phyloP scores from a whole-genome alignment of 2,113 vertebrate genomes.

The Perca schrenkii region DNA sequence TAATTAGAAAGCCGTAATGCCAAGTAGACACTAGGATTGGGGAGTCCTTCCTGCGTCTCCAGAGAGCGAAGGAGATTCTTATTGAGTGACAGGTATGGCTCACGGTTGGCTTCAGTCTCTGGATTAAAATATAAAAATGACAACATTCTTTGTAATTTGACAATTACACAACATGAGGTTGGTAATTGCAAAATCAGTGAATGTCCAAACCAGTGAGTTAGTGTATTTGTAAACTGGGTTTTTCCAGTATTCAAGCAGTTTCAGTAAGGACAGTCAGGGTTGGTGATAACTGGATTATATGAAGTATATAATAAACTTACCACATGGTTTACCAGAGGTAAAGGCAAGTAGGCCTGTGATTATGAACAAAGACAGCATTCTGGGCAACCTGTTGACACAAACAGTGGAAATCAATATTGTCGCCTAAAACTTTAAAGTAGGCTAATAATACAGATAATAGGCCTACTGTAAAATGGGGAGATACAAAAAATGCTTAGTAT shows the following conservation, averaged over 20 bases:
- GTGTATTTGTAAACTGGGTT: slow-evolving; percentile 24
- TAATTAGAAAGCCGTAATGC: slow-evolving; percentile 88
- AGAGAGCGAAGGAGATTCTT: slow-evolving; percentile 85
- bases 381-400: slow-evolving; percentile 47
- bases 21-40: slow-evolving; percentile 91
- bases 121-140: slow-evolving; percentile 32
- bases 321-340: slow-evolving; percentile 65
- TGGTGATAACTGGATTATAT: not conserved
- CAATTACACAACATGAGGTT: not conserved
- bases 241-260: slow-evolving; percentile 11
- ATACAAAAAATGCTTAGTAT: not conserved
- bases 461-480: not conserved
- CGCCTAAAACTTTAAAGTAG: not conserved
- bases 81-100: slow-evolving; percentile 81
- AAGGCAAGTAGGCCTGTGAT: slow-evolving; percentile 65
- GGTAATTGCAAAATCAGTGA: slow-evolving; percentile 51
- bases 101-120: slow-evolving; percentile 72
- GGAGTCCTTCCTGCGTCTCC: slow-evolving; percentile 46
- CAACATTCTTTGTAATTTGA: not conserved
- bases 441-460: not conserved
- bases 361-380: slow-evolving; percentile 70
- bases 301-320: slow-evolving; percentile 62
- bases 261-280: fast-evolving
- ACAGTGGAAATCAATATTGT: not conserved
- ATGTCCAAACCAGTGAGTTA: slow-evolving; percentile 25